Conservation (phyloP, 2,797 vertebrate species). For the Limosa lapponica region DNA sequence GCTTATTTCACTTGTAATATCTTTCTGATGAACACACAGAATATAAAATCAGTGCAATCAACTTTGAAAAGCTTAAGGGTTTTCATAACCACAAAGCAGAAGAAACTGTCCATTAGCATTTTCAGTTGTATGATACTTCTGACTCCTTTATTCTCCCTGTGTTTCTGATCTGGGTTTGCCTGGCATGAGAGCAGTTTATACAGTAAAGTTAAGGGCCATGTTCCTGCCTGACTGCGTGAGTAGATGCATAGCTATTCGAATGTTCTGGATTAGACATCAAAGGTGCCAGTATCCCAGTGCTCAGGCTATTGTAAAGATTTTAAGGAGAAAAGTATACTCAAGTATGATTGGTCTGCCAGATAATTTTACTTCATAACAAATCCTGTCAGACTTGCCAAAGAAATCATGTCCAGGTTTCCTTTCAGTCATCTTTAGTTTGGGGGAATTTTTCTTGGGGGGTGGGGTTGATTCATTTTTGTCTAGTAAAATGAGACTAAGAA, state of each 20-base stretch:
- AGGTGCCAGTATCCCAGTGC: neutral
- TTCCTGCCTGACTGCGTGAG: neutral
- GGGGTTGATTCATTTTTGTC: neutral
- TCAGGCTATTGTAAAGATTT: neutral
- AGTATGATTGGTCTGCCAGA: neutral
- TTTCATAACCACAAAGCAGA: neutral
- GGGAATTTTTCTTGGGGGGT: neutral
- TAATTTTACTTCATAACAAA: neutral
- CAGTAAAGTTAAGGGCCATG: neutral
- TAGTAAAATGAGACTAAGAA: neutral
- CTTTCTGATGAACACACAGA: neutral
- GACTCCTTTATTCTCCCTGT: neutral
- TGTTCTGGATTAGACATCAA: neutral
- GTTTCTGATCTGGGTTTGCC: neutral
- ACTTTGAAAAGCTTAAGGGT: neutral
- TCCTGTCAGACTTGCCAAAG: neutral
- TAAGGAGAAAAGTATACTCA: neutral
- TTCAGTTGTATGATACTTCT: neutral
- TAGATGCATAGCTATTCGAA: neutral
- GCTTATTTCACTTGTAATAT: neutral
- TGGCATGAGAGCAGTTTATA: neutral
- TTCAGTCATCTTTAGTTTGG: neutral
- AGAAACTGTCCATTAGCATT: neutral
- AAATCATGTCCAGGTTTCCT: neutral
- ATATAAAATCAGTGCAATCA: accelerated